Conservation (phyloP, 2,797 vertebrate species). For the Parauchenoglanis punctatus region DNA sequence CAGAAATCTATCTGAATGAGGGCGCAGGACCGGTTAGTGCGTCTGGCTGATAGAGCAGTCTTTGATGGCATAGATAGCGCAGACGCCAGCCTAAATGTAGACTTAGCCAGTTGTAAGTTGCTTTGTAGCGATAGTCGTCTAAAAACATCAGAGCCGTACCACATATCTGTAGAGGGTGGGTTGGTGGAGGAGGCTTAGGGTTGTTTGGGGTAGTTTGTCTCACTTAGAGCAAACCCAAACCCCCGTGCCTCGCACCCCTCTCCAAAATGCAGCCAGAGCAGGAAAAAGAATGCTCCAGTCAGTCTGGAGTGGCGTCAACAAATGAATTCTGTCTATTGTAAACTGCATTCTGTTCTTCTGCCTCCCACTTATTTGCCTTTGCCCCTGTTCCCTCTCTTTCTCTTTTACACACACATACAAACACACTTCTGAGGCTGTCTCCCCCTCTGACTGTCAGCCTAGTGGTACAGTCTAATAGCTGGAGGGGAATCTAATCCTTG, state of each 20-base stretch:
- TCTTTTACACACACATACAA: conserved; percentile 28
- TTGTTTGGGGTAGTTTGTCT: conserved; percentile 4
- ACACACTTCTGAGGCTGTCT: conserved; percentile 50
- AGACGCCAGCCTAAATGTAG: conserved; percentile 79
- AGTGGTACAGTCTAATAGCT: conserved; percentile 81
- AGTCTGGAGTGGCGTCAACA: conserved; percentile 51
- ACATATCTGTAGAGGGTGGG: conserved; percentile 36
- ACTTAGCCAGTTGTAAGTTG: conserved; percentile 71
- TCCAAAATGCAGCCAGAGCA: conserved; percentile 29
- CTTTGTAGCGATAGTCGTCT: conserved; percentile 73
- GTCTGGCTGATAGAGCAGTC: conserved; percentile 78
- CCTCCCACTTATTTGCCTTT: not conserved
- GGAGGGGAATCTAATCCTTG: conserved; percentile 79
- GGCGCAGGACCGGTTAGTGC: conserved; percentile 73
- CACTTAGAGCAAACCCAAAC: not conserved
- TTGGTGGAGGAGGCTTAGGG: not conserved
- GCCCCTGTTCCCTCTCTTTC: conserved; percentile 25
- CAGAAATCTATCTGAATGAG: conserved; percentile 79
- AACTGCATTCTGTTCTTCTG: conserved; percentile 45
- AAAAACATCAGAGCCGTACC: conserved; percentile 68
- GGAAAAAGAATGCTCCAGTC: conserved; percentile 44
- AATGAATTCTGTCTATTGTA: conserved; percentile 43
- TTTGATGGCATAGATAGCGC: conserved; percentile 81
- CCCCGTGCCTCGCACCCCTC: not conserved
- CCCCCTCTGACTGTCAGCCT: conserved; percentile 67